These are phyloP conservation scores for Enteromius argenteus DNA, from an alignment of 2,797 vertebrate genomes.

Conservation along the genomic window DNA sequence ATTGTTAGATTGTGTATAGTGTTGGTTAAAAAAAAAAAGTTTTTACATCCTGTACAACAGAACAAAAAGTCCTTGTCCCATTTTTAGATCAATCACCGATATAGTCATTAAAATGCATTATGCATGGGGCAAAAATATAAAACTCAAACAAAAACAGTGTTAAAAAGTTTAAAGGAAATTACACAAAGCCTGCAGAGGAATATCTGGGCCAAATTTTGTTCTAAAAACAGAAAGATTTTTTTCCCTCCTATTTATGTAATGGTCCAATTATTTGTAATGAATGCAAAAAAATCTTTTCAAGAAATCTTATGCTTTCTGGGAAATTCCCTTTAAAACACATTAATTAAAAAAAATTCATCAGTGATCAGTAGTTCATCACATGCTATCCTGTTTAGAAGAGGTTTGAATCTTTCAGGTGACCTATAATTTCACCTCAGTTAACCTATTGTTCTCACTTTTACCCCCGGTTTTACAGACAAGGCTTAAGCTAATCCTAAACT, in stretches of 20 bases:
- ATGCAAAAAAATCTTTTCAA: not conserved
- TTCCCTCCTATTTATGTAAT: not conserved
- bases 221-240: not conserved
- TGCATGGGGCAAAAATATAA: not conserved
- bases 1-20: not conserved
- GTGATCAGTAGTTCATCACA: not conserved
- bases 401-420: not conserved
- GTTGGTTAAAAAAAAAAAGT: not conserved
- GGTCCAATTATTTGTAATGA: not conserved
- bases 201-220: not conserved
- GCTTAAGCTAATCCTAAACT: too few relatives aligned
- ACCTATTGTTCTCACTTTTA: not conserved
- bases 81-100: not conserved
- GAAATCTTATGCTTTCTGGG: not conserved
- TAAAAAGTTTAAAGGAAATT: not conserved
- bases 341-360: not conserved
- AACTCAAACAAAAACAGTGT: not conserved
- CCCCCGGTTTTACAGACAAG: too few relatives aligned
- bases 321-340: not conserved
- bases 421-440: not conserved
- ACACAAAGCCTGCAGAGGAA: not conserved
- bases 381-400: not conserved
- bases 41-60: not conserved
- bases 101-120: constrained; percentile 3
- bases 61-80: not conserved